Percentiles rank a stretch among this genome's conserved stretches.
Evolutionary conservation across 1,140 invertebrate species (phyloP).

Genomic region (Drosophila miranda): DNA sequence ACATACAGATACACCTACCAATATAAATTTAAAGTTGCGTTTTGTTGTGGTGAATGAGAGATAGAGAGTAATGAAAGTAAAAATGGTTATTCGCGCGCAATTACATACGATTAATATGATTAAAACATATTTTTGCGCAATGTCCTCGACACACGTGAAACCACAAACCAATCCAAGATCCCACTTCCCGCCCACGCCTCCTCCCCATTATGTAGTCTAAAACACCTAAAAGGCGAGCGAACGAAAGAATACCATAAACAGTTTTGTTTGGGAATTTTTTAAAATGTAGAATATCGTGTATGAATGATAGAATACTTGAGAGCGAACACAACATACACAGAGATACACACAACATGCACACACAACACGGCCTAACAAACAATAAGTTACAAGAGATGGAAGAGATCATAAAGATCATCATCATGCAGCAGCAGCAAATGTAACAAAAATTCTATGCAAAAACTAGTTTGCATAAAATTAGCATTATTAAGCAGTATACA

Average conservation of each 20-base stretch:
- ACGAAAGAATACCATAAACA: conserved; percentile 59
- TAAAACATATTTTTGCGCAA: conserved; percentile 71
- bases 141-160: conserved; percentile 42
- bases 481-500: conserved; percentile 41
- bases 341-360: conserved; percentile 28
- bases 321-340: conserved; percentile 15
- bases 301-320: conserved; percentile 68
- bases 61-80: background rate
- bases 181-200: background rate
- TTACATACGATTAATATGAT: conserved; percentile 76
- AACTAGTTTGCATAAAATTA: conserved; percentile 65
- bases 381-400: conserved; percentile 10
- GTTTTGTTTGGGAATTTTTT: conserved; percentile 75
- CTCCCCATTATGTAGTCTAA: conserved; percentile 62
- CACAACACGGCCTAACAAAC: conserved; percentile 22
- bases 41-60: conserved; percentile 56
- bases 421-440: conserved; percentile 31
- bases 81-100: conserved; percentile 57
- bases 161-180: conserved; percentile 9
- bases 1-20: conserved; percentile 38
- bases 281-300: conserved; percentile 76
- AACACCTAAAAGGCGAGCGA: conserved; percentile 42
- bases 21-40: conserved; percentile 47
- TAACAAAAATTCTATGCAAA: conserved; percentile 62
- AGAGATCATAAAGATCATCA: conserved; percentile 31